Conservation (phyloP, 2,113 vertebrate species). For the Perccottus glenii region DNA sequence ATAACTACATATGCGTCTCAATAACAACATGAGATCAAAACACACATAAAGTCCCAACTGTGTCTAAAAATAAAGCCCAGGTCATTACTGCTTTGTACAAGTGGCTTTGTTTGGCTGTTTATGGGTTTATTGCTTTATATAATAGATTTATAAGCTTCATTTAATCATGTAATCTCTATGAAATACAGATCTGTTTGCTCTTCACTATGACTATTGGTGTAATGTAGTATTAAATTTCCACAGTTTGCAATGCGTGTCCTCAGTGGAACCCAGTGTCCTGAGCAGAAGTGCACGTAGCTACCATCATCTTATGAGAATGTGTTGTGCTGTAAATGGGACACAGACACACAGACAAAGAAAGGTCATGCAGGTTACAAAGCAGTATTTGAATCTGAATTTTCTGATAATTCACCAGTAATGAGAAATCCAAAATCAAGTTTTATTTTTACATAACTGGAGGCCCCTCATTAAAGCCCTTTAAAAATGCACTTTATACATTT, state of each 20-base stretch:
- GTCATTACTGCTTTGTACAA: not conserved
- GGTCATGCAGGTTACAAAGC: not conserved
- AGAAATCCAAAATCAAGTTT: too few relatives aligned
- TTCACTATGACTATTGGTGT: not conserved
- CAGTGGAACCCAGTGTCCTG: not conserved
- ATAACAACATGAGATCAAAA: slow-evolving; percentile 14
- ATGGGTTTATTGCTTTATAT: not conserved
- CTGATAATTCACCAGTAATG: too few relatives aligned
- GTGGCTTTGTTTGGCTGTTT: not conserved
- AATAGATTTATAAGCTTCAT: not conserved
- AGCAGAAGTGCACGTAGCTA: not conserved
- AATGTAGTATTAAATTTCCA: too few relatives aligned
- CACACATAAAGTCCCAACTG: slow-evolving; percentile 6
- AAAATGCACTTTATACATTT: too few relatives aligned
- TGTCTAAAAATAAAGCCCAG: slow-evolving; percentile 18
- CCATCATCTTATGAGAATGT: not conserved
- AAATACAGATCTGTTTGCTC: not conserved
- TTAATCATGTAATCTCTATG: not conserved
- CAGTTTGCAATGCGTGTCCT: not conserved
- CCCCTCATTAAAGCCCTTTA: too few relatives aligned
- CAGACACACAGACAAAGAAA: not conserved
- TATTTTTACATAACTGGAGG: too few relatives aligned
- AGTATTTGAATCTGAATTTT: too few relatives aligned
- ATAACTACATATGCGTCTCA: slow-evolving; percentile 6
- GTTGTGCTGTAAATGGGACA: not conserved